A percentile compares a stretch with the other conserved stretches of the same genome.
Conservation (phyloP, 2,888 invertebrate genomes). For the Auanema sp. region DNA sequence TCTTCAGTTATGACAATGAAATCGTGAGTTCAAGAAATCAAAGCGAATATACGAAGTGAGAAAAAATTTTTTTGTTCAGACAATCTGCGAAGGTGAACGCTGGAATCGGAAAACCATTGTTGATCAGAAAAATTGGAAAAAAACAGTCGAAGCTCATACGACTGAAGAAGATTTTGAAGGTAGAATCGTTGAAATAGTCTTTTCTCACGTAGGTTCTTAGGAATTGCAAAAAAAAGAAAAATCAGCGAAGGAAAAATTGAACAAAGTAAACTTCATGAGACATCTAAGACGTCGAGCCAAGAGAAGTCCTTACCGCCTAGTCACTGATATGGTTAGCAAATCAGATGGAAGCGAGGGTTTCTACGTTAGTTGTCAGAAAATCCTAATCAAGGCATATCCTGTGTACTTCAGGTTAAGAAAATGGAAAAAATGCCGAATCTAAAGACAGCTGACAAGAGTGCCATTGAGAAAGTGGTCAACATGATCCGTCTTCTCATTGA, state of each 20-base stretch:
- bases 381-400: not conserved
- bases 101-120: no score
- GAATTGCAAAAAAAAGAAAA: constrained; percentile 17
- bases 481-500: constrained; percentile 23
- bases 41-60: no score
- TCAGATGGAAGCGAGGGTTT: constrained; percentile 26
- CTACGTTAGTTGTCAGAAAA: not conserved
- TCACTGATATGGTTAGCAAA: constrained; percentile 35
- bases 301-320: constrained; percentile 38
- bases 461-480: constrained; percentile 25
- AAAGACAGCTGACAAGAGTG: constrained; percentile 16
- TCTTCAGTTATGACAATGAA: no score
- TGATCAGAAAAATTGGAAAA: no score
- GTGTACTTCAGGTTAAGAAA: constrained; percentile 24
- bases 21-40: no score
- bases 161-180: no score
- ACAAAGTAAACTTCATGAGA: not conserved
- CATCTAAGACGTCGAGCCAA: constrained; percentile 24
- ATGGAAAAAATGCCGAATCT: constrained; percentile 34
- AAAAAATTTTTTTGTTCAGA: no score
- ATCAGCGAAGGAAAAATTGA: constrained; percentile 12
- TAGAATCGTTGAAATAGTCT: no score
- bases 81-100: no score
- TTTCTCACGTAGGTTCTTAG: no score
- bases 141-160: no score